Percentiles rank a stretch among this genome's conserved stretches.
Evolutionary conservation across 1,140 invertebrate species (phyloP).

Genomic region (Holcopasites calliopsidis): DNA sequence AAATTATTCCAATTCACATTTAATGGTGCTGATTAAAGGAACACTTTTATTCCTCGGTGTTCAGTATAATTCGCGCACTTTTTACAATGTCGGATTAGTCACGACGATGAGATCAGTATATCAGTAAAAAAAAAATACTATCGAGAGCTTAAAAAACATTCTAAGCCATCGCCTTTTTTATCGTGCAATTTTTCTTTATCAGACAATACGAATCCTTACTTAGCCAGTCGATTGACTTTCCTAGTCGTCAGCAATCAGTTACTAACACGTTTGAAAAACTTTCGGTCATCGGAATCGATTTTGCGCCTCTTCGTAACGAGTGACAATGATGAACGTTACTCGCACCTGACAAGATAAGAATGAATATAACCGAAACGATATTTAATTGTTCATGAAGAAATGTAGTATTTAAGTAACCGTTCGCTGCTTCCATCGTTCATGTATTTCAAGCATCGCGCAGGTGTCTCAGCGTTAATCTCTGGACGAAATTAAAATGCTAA

Average conservation of each 20-base stretch:
- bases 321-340: no score
- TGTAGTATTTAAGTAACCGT: constrained; percentile 10
- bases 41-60: background rate
- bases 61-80: constrained; percentile 1
- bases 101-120: constrained; percentile 33
- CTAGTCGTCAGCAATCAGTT: background rate
- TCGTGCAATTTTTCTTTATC: background rate
- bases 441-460: no score
- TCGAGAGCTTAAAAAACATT: background rate
- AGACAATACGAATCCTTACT: background rate
- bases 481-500: background rate
- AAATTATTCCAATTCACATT: background rate
- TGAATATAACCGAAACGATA: background rate
- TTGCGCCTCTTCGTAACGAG: no score
- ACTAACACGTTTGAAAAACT: background rate
- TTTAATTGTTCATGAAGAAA: background rate
- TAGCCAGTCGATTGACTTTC: background rate
- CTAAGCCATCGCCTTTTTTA: background rate
- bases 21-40: background rate
- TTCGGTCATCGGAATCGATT: background rate
- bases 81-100: constrained; percentile 6
- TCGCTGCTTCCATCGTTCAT: background rate
- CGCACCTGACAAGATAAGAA: no score
- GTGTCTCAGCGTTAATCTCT: no score
- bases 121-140: background rate